Base-by-base conservation (phyloP, 2,113 vertebrate genomes). In the Setophaga petechia region DNA sequence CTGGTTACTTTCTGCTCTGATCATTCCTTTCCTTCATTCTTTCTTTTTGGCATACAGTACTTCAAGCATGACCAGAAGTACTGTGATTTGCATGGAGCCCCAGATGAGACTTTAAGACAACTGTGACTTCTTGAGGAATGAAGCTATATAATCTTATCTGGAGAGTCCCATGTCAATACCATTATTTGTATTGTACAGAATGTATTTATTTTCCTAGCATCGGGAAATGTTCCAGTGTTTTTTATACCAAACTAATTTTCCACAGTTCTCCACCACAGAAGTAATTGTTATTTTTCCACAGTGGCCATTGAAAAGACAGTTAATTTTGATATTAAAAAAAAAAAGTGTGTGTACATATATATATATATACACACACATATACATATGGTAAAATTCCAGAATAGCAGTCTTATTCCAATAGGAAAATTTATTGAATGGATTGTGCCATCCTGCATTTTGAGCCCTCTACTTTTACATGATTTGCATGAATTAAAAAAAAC, bases 1-100 rank as follows among this genome's bases (percentile, higher is more conserved):
- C 47, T 76, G 43, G 41, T 94, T 94, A 54, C 55, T 93, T 84
- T 92, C 76, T 88, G 43, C 68, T 94, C 59, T 77, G 83, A 80
- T 94, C 55, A 39, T 92, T 88, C 46, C n/a, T 73, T 80, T 93
- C 51, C 72, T 83, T 23, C n/a, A 58, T 83, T 88, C 55, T 69
- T 88, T 69, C 25, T 65, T 83, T 87, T 78, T 87, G n/a, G 54
- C 44, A n/a, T 35, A 27, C 5, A 11, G 37, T 79, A 69, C 22
- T 90, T 92, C 22, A 90, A 66, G 55, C 12, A 88, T 3, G 11
- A 88, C n/a, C 35, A 71, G 58, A 92, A 88, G 25, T 55, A 77
- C 46, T 80, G 11, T 88, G 5, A 49, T 85, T 91, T 85, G 55
- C 1, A 0, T 66, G 67, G 24, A 85, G 49, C 8, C 15, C n/a